Evolutionary conservation across 2,113 vertebrate species (phyloP).

Genomic region (Hepsetus odoe): DNA sequence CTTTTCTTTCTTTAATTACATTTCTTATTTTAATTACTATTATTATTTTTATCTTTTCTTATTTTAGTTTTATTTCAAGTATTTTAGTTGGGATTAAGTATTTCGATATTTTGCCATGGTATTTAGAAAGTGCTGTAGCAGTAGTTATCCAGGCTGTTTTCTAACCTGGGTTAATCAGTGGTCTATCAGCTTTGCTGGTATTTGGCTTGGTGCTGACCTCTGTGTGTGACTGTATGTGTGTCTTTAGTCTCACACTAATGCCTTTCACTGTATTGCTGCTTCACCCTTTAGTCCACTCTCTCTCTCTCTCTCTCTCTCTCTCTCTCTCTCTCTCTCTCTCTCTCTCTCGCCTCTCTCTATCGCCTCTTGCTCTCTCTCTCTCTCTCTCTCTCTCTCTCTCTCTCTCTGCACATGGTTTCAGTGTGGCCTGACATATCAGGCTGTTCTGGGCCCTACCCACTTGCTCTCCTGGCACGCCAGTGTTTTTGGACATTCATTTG

Average conservation of each 20-base stretch:
- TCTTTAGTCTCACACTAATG: conserved; percentile 38
- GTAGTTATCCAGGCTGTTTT: conserved; percentile 10
- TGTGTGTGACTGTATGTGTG: conserved; percentile 29
- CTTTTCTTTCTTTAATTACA: too few relatives aligned
- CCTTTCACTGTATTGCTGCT: conserved; percentile 31
- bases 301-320: not conserved
- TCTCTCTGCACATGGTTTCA: not conserved
- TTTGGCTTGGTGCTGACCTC: too few relatives aligned
- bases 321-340: not conserved
- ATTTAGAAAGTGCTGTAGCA: not conserved
- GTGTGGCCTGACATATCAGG: not conserved
- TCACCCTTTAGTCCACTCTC: not conserved
- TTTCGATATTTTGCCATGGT: not conserved
- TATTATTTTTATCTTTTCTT: too few relatives aligned
- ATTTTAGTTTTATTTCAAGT: too few relatives aligned
- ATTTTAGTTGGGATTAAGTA: too few relatives aligned
- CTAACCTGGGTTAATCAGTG: conserved; percentile 22
- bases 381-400: not conserved
- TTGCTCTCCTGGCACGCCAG: not conserved
- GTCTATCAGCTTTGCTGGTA: not conserved
- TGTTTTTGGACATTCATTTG: not conserved
- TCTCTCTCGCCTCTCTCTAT: not conserved
- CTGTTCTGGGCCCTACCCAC: not conserved
- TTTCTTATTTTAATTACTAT: too few relatives aligned
- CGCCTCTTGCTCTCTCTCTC: too few relatives aligned